Percentiles rank a stretch among this genome's conserved stretches.
These are phyloP conservation scores for Carapus acus DNA, from an alignment of 2,797 vertebrate species.

Conservation along the genomic window DNA sequence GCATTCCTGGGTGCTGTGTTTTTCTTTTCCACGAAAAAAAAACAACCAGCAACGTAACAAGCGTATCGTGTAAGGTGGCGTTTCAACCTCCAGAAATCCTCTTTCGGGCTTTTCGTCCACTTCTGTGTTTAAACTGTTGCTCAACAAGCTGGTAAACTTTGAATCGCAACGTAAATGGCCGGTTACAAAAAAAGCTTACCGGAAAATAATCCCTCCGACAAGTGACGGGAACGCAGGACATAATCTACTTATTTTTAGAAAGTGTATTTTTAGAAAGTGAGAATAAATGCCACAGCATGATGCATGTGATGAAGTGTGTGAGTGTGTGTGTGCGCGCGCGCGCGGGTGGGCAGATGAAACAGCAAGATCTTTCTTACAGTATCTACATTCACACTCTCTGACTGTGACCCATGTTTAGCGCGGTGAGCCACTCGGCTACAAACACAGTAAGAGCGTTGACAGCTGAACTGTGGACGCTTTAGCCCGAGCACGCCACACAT, in stretches of 20 bases:
- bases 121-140: background rate
- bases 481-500: background rate
- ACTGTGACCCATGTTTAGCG: no score
- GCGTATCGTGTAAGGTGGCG: background rate
- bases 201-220: background rate
- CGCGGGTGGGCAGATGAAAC: background rate
- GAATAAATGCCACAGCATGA: background rate
- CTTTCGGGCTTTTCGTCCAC: background rate
- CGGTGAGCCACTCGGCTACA: no score
- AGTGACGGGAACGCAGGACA: background rate
- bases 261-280: background rate
- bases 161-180: background rate
- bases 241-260: background rate
- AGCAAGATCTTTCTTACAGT: background rate
- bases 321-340: no score
- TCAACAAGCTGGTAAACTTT: background rate
- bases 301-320: no score
- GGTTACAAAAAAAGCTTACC: background rate
- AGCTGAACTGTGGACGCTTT: background rate
- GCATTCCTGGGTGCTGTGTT: background rate
- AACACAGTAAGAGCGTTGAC: background rate
- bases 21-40: slow-evolving; percentile 1
- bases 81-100: background rate
- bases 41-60: background rate
- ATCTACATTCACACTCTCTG: no score